Base-by-base conservation (phyloP, 2,797 vertebrate genomes). In the Esox masquinongy region DNA sequence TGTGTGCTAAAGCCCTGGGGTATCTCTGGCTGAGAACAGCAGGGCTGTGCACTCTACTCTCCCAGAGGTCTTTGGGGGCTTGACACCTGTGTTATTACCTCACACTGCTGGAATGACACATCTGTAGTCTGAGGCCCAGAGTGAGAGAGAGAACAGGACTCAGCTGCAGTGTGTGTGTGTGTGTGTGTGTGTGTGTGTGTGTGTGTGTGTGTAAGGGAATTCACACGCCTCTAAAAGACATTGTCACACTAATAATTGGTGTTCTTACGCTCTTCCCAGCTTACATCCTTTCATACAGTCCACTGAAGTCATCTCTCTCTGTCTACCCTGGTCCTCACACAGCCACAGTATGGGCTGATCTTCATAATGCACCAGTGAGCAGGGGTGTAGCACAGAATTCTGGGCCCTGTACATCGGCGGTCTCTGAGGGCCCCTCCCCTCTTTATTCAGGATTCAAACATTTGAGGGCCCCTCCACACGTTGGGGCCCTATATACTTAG, bases 71-170 rank as follows among this genome's bases (percentile, higher is more conserved):
- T 86, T 88, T 78, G 86, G 83, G 56, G 85, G 80, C 82, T 79
- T 16, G 72, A 87, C 93, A 95, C 93, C 94, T 94, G 93, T 59
- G 79, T 72, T 68, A 77, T 94, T 93, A 88, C 88, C 88, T 94
- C 90, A 94, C 72, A 43, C 77, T 79, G 77, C 80, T 89, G 88
- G 92, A 93, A 94, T 91, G 91, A 90, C 76, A 82, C 53, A 67
- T 87, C 84, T 85, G 80, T 36, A 78, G 83, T 77, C 83, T 85
- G 72, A 15, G 70, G 79, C 82, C 79, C 82, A 67, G 80, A 82
- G 81, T 47, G 43, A 14, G 12, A 47, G 43, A 72, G 43, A 72
- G 80, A 88, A 92, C 88, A 90, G 80, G 81, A 89, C 82, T 82
- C 93, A 94, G 92, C 93, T 94, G 94, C 81, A 73, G 77, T 51